Conservation (phyloP, 2,113 vertebrate genomes). For the Pelecanus crispus region DNA sequence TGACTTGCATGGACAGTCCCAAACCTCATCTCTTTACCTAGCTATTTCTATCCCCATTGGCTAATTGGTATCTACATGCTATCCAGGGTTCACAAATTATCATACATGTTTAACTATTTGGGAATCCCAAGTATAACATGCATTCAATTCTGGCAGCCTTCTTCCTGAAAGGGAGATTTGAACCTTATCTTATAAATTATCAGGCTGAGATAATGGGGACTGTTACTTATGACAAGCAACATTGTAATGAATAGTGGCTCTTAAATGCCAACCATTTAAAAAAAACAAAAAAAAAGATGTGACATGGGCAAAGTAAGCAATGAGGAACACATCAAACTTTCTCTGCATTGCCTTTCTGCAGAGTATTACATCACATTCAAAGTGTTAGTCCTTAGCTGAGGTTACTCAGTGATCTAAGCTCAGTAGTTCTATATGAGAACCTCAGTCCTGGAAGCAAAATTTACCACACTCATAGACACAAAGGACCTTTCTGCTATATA, state of each 20-base stretch:
- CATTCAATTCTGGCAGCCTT: background rate
- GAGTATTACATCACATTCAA: background rate
- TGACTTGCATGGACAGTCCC: background rate
- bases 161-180: background rate
- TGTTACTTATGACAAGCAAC: background rate
- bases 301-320: background rate
- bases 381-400: background rate
- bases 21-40: background rate
- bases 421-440: background rate
- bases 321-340: background rate
- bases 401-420: background rate
- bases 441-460: background rate
- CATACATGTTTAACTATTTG: background rate
- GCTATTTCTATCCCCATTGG: background rate
- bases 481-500: background rate
- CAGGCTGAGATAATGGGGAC: background rate
- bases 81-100: background rate
- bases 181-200: background rate
- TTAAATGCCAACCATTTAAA: background rate
- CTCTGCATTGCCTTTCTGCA: background rate
- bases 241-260: background rate
- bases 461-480: background rate
- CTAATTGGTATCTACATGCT: background rate
- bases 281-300: background rate
- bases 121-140: background rate